Conservation (phyloP, 2,888 invertebrate species). For the Orthosia cruda region DNA sequence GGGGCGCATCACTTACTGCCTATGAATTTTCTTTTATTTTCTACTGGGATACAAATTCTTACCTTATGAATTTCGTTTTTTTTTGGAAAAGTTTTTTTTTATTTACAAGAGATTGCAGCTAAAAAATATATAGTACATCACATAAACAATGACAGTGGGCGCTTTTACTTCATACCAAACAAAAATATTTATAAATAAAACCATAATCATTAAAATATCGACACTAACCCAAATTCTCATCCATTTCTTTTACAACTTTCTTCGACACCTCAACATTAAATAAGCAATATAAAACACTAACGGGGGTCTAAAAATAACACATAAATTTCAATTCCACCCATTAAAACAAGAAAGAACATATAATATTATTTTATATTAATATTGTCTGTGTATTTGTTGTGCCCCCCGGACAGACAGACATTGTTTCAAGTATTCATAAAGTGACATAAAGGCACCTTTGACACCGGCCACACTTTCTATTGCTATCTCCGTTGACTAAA, state of each 20-base stretch:
- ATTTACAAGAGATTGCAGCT: too few species aligned
- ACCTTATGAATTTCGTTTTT: neutral
- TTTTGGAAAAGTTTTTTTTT: too few species aligned
- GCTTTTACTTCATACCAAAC: slow-evolving; percentile 8
- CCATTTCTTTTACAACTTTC: slow-evolving; percentile 48
- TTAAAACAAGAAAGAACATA: slow-evolving; percentile 55
- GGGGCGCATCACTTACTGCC: slow-evolving; percentile 44
- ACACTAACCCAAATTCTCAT: slow-evolving; percentile 43
- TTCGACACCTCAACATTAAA: slow-evolving; percentile 36
- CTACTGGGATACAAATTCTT: neutral
- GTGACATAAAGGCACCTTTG: slow-evolving; percentile 52
- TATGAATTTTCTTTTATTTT: slow-evolving; percentile 41
- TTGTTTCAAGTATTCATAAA: slow-evolving; percentile 52
- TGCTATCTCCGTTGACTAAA: neutral
- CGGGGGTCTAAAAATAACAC: slow-evolving; percentile 64
- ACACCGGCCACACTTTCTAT: slow-evolving; percentile 41
- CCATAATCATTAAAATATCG: slow-evolving; percentile 18
- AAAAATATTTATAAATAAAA: slow-evolving; percentile 28
- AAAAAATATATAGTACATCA: too few species aligned
- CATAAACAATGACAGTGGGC: neutral
- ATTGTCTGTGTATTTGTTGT: slow-evolving; percentile 20
- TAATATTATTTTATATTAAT: slow-evolving; percentile 56
- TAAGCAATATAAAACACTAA: slow-evolving; percentile 57
- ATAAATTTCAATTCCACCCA: slow-evolving; percentile 58
- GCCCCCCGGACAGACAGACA: slow-evolving; percentile 59